phyloP scores from a whole-genome alignment of 2,888 invertebrate species.

The Coleophora deauratella region DNA sequence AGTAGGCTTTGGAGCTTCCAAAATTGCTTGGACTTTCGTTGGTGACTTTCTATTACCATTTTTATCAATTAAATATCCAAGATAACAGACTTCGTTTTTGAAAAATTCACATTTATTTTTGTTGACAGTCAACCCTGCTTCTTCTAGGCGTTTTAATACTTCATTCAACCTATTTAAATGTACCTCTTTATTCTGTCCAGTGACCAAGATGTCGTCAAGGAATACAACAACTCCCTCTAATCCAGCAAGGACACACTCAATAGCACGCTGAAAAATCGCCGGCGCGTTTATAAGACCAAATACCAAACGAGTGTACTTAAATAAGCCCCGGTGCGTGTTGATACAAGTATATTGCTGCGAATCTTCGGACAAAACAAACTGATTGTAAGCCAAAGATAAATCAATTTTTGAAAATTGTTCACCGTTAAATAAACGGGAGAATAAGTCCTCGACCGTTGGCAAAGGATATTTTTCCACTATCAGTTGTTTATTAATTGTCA shows the following conservation, averaged over 20 bases:
- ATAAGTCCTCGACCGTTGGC: too few relatives aligned
- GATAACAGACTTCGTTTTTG: conserved; percentile 6
- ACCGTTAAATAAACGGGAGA: too few relatives aligned
- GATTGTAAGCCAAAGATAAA: too few relatives aligned
- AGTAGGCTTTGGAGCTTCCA: conserved; percentile 5
- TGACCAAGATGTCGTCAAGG: conserved; percentile 7
- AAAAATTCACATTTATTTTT: conserved; percentile 9
- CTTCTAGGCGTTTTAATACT: conserved; percentile 4
- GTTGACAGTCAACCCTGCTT: conserved; percentile 6
- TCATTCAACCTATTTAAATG: conserved; percentile 6
- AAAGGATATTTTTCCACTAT: too few relatives aligned
- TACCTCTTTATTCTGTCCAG: not conserved
- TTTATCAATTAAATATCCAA: conserved; percentile 9
- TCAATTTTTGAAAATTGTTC: too few relatives aligned
- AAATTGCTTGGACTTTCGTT: conserved; percentile 7
- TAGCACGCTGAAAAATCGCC: conserved; percentile 6
- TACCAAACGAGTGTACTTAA: too few relatives aligned
- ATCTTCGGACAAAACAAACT: too few relatives aligned
- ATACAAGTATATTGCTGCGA: too few relatives aligned
- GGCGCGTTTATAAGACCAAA: conserved; percentile 11
- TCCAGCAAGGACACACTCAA: conserved; percentile 6
- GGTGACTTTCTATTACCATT: conserved; percentile 7
- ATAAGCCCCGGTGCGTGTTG: too few relatives aligned
- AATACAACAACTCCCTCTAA: conserved; percentile 5
- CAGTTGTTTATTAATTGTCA: too few relatives aligned